A percentile compares a stretch with the other conserved stretches of the same genome.
Evolutionary conservation across 2,888 invertebrate species (phyloP).

Genomic region (Latheticus oryzae): DNA sequence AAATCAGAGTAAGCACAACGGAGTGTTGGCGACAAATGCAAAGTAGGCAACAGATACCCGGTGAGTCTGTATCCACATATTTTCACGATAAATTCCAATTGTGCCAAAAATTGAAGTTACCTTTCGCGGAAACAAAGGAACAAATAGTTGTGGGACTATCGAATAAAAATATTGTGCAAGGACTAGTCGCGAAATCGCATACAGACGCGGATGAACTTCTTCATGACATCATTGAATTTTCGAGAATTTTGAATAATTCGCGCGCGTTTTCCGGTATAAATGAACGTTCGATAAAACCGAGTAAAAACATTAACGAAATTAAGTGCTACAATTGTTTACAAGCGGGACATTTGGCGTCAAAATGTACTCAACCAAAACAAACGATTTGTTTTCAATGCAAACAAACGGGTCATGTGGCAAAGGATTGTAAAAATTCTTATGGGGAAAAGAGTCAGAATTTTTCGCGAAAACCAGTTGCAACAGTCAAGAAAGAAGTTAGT

Average conservation of each 20-base stretch:
- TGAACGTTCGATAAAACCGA: not conserved
- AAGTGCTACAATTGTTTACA: not conserved
- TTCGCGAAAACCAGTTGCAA: not conserved
- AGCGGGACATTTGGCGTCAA: not conserved
- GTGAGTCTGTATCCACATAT: not conserved
- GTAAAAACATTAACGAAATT: not conserved
- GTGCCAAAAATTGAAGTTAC: not conserved
- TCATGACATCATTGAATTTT: not conserved
- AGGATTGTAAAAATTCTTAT: too few relatives aligned
- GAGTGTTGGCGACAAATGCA: not conserved
- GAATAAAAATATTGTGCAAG: not conserved
- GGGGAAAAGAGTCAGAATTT: too few relatives aligned
- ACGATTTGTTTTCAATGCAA: slow-evolving; percentile 22
- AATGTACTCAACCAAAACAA: not conserved
- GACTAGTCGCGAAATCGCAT: not conserved
- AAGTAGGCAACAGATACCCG: not conserved
- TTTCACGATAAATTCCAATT: slow-evolving; percentile 1
- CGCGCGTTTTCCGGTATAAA: not conserved
- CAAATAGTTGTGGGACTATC: not conserved
- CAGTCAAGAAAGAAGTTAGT: not conserved
- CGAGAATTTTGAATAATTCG: not conserved
- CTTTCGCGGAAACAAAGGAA: not conserved
- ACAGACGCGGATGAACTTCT: not conserved
- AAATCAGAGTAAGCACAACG: not conserved
- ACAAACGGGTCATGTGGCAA: slow-evolving; percentile 15